These are phyloP conservation scores for Endotricha flammealis DNA, from an alignment of 2,888 invertebrate species.

Conservation along the genomic window DNA sequence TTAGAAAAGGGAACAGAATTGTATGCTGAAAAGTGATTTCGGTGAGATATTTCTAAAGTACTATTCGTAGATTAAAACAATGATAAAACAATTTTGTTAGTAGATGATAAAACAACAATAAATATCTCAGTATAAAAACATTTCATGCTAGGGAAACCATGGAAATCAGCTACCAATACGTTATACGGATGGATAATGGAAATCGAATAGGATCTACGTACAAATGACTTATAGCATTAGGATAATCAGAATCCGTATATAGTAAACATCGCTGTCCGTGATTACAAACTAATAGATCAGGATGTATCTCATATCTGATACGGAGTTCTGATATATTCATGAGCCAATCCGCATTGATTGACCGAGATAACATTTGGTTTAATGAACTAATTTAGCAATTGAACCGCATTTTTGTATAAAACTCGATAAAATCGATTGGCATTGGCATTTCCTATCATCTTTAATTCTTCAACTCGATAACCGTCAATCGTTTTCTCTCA, in stretches of 20 bases:
- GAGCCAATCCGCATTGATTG: slow-evolving; percentile 2
- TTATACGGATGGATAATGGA: background rate
- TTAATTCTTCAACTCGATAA: slow-evolving; percentile 52
- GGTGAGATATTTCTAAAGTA: no score
- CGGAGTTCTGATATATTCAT: slow-evolving; percentile 1
- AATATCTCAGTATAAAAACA: no score
- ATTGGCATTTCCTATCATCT: slow-evolving; percentile 38
- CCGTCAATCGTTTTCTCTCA: slow-evolving; percentile 42
- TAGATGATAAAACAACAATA: no score
- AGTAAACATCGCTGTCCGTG: background rate
- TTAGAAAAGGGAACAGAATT: no score
- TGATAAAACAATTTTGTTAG: no score
- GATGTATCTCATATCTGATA: no score
- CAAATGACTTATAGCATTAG: slow-evolving; percentile 4
- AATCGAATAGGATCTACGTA: background rate
- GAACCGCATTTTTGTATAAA: slow-evolving; percentile 1
- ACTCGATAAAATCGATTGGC: slow-evolving; percentile 25
- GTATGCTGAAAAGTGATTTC: no score
- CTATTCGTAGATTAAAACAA: no score
- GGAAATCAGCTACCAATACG: no score
- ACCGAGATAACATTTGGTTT: background rate
- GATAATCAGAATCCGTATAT: slow-evolving; percentile 4
- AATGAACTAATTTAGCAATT: background rate
- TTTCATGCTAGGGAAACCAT: no score
- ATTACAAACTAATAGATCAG: slow-evolving; percentile 4